A percentile compares a stretch with the other conserved stretches of the same genome.
Evolutionary conservation across 2,113 vertebrate species (phyloP).

Genomic region (Oreotrochilus melanogaster): DNA sequence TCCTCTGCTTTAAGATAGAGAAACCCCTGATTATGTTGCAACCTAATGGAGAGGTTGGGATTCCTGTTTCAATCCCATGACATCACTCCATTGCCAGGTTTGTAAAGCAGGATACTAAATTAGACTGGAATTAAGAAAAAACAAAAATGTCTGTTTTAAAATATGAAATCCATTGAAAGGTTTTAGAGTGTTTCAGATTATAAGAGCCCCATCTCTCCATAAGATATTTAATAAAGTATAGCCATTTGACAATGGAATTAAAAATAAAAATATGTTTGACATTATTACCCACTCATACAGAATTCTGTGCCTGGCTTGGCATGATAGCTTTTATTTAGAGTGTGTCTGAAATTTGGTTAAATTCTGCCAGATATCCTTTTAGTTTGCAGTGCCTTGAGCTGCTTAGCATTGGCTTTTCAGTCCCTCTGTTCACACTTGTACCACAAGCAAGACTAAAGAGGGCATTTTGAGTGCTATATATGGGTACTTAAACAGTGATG

Average conservation of each 20-base stretch:
- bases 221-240: neutral
- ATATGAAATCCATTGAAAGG: neutral
- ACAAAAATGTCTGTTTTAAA: neutral
- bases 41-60: neutral
- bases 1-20: neutral
- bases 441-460: neutral
- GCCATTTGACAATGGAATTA: neutral
- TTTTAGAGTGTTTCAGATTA: neutral
- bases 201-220: fast-evolving
- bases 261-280: neutral
- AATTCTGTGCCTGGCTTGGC: neutral
- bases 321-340: neutral
- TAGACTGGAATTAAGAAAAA: neutral
- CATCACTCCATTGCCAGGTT: neutral
- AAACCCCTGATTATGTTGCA: neutral
- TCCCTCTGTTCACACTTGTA: fast-evolving
- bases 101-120: neutral
- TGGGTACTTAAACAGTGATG: neutral
- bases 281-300: neutral
- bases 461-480: neutral
- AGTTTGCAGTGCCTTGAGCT: neutral
- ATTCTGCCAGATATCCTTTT: neutral
- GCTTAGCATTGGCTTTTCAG: neutral
- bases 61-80: neutral
- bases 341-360: neutral